Base-by-base conservation (phyloP, 2,113 vertebrate genomes). In the Zingel zingel region DNA sequence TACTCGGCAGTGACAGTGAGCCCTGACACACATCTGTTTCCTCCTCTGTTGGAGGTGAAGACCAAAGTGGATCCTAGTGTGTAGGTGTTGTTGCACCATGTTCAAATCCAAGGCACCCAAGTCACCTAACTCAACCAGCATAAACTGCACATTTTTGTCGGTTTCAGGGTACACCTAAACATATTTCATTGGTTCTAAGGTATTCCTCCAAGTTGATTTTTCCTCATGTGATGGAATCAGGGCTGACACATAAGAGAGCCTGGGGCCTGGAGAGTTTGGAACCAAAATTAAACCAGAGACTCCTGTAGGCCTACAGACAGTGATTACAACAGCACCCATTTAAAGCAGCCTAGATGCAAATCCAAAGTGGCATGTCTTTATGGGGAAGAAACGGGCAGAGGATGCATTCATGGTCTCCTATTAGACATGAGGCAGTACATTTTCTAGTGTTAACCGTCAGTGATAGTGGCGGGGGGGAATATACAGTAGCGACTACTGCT, bases 261-360 rank as follows among this genome's bases (percentile, higher is more conserved):
- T 0, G 36, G 27, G 86, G 86, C 79, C 48, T 11, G 67, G 81
- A 74, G 88, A 88, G 84, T 89, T 81, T 81, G 73, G 76, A 88
- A 81, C 84, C 83, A 57, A 89, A 88, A 92, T 88, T 90, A 90
- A 91, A 92, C 79, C 75, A 83, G 86, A 84, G 87, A 89, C 10
- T 56, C 79, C 89, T 18, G 63, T 48, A 68, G 89, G 85, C 83
- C 86, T 85, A 78, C 92, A 89, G 79, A 83, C 84, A 4, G 68
- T 81, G 87, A 93, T 93, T 92, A 85, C 84, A 90, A 75, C 82
- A 73, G 73, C 81, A 59, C 62, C 87, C 89, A 85, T 88, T 90
- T 88, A 88, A 86, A 86, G 70, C 39, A 56, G 77, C 50, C 68
- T 77, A 91, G 92, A 93, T 65, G 78, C 50, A 82, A 84, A 94